These are phyloP conservation scores for Micronycteris hirsuta DNA, from an alignment of 2,113 vertebrate species.

Conservation along the genomic window DNA sequence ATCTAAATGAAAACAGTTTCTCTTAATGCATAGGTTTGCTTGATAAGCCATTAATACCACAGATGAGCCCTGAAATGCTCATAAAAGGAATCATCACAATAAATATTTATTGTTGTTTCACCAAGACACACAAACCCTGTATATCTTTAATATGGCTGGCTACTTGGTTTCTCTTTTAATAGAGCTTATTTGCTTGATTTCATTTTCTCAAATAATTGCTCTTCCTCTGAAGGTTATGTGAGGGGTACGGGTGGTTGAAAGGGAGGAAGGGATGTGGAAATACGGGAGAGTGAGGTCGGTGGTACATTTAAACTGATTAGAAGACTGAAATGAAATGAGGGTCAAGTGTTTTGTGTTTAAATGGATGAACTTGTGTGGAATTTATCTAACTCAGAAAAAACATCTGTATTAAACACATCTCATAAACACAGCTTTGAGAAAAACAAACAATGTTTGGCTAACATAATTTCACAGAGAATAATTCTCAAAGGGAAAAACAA, in stretches of 20 bases:
- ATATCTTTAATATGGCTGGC: slow-evolving; percentile 48
- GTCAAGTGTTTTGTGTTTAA: slow-evolving; percentile 36
- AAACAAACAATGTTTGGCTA: slow-evolving; percentile 26
- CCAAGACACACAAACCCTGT: slow-evolving; percentile 47
- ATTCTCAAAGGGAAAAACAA: slow-evolving; percentile 23
- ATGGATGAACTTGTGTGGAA: slow-evolving; percentile 3
- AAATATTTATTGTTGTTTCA: slow-evolving; percentile 61
- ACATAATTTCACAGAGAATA: slow-evolving; percentile 31
- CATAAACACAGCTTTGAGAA: slow-evolving; percentile 39
- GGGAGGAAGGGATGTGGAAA: slow-evolving; percentile 29
- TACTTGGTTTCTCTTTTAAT: slow-evolving; percentile 62
- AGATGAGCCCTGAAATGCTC: slow-evolving; percentile 60
- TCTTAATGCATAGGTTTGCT: slow-evolving; percentile 67
- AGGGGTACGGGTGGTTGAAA: not conserved
- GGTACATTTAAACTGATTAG: slow-evolving; percentile 41
- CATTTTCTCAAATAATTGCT: slow-evolving; percentile 69
- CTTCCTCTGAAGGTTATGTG: slow-evolving; percentile 53
- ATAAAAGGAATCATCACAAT: slow-evolving; percentile 43
- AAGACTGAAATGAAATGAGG: slow-evolving; percentile 39
- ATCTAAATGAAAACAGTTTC: slow-evolving; percentile 71
- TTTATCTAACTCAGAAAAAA: slow-evolving; percentile 46
- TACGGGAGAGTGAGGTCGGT: not conserved
- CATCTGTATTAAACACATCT: slow-evolving; percentile 52
- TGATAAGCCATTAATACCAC: slow-evolving; percentile 63
- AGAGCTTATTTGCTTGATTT: slow-evolving; percentile 65